These are phyloP conservation scores for Agonopterix heracliana DNA, from an alignment of 2,888 invertebrate species.

Conservation along the genomic window DNA sequence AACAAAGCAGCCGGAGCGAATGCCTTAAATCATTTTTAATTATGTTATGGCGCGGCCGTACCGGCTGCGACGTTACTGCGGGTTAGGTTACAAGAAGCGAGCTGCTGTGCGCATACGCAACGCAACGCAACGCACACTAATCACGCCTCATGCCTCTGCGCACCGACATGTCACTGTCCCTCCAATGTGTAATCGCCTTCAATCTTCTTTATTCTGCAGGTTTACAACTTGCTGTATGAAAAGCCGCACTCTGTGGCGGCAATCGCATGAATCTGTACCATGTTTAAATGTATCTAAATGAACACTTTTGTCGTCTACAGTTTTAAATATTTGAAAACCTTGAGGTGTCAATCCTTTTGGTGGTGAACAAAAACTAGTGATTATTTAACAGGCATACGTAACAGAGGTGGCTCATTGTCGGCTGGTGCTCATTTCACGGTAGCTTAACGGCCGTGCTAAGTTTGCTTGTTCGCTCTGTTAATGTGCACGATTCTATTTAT, in stretches of 20 bases:
- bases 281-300: too few species aligned
- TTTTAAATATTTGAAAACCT: constrained; percentile 14
- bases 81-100: constrained; percentile 45
- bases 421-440: constrained; percentile 62
- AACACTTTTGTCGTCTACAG: too few species aligned
- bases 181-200: constrained; percentile 13
- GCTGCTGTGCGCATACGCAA: constrained; percentile 26
- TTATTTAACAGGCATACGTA: constrained; percentile 48
- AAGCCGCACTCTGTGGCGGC: too few species aligned
- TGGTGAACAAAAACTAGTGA: constrained; percentile 17
- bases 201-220: not conserved
- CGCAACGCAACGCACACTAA: constrained; percentile 20
- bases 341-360: constrained; percentile 9
- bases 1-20: constrained; percentile 77
- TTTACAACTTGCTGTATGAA: not conserved
- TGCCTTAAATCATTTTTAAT: constrained; percentile 77
- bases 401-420: constrained; percentile 49
- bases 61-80: constrained; percentile 32
- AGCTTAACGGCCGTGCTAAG: constrained; percentile 40
- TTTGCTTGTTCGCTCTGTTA: constrained; percentile 19
- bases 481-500: constrained; percentile 15
- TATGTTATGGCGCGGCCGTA: constrained; percentile 71
- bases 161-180: constrained; percentile 34
- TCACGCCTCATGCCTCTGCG: constrained; percentile 7
- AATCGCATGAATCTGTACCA: too few species aligned